phyloP scores from a whole-genome alignment of 2,797 vertebrate species.

The Clarias platycephalus region DNA sequence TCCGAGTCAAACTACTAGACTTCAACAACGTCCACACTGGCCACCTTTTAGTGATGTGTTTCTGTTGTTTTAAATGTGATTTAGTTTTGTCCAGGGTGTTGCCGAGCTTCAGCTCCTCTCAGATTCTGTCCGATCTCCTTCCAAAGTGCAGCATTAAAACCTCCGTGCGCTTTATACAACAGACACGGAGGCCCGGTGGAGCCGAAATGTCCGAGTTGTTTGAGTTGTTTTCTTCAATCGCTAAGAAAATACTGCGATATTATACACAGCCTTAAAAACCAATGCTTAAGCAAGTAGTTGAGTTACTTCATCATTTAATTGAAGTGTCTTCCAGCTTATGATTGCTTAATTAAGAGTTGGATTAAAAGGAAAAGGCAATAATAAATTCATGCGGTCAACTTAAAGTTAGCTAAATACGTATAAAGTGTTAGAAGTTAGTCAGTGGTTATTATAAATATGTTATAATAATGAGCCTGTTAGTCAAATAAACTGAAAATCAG shows the following conservation, averaged over 20 bases:
- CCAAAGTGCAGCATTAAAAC: background rate
- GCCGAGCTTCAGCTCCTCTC: background rate
- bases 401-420: background rate
- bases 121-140: background rate
- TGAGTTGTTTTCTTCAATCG: background rate
- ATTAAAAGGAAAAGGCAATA: background rate
- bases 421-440: background rate
- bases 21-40: background rate
- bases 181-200: background rate
- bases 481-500: constrained; percentile 57
- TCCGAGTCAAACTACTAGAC: background rate
- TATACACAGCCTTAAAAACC: background rate
- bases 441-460: background rate
- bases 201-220: background rate
- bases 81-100: background rate
- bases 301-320: background rate
- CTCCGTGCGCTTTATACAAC: background rate
- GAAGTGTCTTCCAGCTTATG: background rate
- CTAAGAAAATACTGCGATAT: background rate
- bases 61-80: background rate
- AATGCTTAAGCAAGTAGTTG: no score
- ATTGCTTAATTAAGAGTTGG: background rate
- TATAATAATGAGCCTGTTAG: background rate
- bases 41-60: no score
- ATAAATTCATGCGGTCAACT: background rate